Evolutionary conservation across 1,140 invertebrate species (phyloP), one percentile per base, ranked within the genome.

Genomic region (Acromyrmex heyeri): DNA sequence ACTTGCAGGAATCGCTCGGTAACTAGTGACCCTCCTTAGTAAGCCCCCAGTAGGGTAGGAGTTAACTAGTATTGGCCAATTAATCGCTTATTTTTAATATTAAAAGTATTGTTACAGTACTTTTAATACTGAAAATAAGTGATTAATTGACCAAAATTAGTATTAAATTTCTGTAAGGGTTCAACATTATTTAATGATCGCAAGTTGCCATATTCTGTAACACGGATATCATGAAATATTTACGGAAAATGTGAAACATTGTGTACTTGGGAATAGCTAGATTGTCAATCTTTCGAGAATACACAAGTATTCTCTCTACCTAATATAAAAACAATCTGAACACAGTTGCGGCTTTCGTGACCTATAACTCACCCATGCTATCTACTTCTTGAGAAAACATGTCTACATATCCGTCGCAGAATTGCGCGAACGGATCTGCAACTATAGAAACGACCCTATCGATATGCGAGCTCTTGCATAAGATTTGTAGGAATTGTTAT

Each of bases 401-500:
- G 30, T 79, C 48, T 67, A 21, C 4, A 59, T 7, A 50, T 72
- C 16, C 48, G 7, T 27, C 12, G 34, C 18, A 81, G 34, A 10
- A 81, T 82, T 57, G 65, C 48, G 50, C 53, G 34, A 44, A 34
- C 14, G 16, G 24, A 73, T 69, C 14, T 55, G 30, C 16, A 59
- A 18, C 77, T 34, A 24, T 53, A 67, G n/a, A 81, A 27, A 38
- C 38, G 61, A 50, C 61, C 12, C 55, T 59, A 59, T 82, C 55
- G 67, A 61, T 18, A 10, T n/a, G 53, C 48, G 12, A 73, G 8
- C 69, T 48, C 38, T 30, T 69, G 64, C 77, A 82, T 72, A 48
- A 82, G 67, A 82, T 82, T 61, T 82, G 24, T 30, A 16, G 53
- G 24, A 8, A 82, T 82, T 82, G 55, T 48, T 82, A 70, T 24